Evolutionary conservation across 2,113 vertebrate species (phyloP), one percentile per base, ranked within the genome.

Genomic region (Apteryx owenii): DNA sequence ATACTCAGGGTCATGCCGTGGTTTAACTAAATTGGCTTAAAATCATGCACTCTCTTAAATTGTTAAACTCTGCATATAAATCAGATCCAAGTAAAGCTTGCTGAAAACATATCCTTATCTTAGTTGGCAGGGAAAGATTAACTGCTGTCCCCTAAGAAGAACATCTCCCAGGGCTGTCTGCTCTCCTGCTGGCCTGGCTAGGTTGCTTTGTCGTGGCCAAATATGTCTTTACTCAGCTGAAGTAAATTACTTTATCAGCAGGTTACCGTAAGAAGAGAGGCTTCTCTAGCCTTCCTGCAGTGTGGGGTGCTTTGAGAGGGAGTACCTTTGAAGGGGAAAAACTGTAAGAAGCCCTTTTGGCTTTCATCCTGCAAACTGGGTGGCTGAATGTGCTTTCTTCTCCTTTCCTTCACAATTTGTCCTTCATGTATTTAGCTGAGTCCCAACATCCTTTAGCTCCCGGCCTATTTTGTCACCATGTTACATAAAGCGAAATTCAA

Each of bases 101-200:
- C 18, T 77, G 17, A 36, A 78, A 66, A 7, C 4, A 12, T 48
- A 3, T 8, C 23, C 58, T 68, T 50, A 28, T 23, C 18, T 68
- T 53, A 44, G 18, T 46, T 79, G 26, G 4, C 29, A 31, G 48
- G 25, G n/a, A 54, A 83, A 87, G 9, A 2, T 42, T 54, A 56
- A 28, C 46, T 44, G 9, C 40, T 53, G 7, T 17, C 7, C 31
- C 3, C 46, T 25, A 72, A 87, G 10, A 42, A 68, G 60, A 62
- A 36, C 0, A 1, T 31, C 1, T 0, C 50, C 8, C 17, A 31
- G 6, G 77, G 51, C 7, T 81, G 14, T 19, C 13, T 7, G 70
- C 9, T 1, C 19, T 65, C 16, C 31, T 9, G 3, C 29, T 33
- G 12, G 5, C 33, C 82, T 66, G 5, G 19, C 15, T 69, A 19